These are phyloP conservation scores for Coracopsis vasa DNA, from an alignment of 2,113 vertebrate genomes.

Conservation along the genomic window DNA sequence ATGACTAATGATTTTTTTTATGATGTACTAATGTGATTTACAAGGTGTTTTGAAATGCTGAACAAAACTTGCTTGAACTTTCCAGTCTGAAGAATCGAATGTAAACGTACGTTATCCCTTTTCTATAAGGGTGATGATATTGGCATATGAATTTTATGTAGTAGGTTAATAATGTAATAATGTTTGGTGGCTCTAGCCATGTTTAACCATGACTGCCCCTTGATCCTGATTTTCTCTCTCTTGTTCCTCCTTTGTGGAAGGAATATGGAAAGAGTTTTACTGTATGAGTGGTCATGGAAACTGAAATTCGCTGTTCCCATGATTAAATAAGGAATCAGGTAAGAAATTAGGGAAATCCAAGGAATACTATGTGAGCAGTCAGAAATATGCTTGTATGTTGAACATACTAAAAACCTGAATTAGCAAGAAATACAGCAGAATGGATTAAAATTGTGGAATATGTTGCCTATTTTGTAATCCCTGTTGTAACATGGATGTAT, in stretches of 20 bases:
- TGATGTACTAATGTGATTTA: background rate
- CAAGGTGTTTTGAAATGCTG: background rate
- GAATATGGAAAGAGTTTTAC: background rate
- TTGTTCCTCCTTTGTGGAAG: background rate
- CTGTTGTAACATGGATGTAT: background rate
- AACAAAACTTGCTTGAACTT: background rate
- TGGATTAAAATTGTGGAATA: background rate
- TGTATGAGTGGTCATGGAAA: background rate
- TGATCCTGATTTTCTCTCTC: background rate
- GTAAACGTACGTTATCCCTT: background rate
- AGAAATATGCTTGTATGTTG: background rate
- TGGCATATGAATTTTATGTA: fast-evolving
- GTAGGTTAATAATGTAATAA: background rate
- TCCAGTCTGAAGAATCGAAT: background rate
- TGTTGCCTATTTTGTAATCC: background rate
- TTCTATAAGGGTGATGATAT: background rate
- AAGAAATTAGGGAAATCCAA: background rate
- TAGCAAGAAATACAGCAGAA: background rate
- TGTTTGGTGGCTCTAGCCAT: background rate
- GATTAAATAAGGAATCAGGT: background rate
- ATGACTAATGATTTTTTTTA: background rate
- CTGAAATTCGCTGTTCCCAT: background rate
- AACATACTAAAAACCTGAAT: background rate
- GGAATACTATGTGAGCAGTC: background rate
- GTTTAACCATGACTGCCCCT: background rate